Evolutionary conservation across 2,888 invertebrate genomes (phyloP).

Genomic region (Trisateles emortualis): DNA sequence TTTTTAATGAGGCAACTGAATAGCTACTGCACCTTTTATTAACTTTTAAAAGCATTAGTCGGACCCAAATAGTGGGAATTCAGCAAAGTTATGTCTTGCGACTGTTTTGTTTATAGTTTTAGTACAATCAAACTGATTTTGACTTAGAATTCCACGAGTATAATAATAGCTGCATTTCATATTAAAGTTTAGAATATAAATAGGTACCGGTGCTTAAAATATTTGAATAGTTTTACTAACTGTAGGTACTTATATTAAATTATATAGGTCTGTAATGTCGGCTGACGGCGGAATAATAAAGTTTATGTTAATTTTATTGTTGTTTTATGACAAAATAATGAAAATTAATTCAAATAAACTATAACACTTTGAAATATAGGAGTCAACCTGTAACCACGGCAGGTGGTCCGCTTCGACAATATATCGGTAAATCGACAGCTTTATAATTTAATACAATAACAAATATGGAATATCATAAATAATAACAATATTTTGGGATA

Average conservation of each 20-base stretch:
- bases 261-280: neutral
- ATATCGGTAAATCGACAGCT: neutral
- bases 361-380: neutral
- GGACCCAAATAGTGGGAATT: constrained; percentile 60
- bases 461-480: neutral
- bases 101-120: constrained; percentile 51
- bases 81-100: constrained; percentile 52
- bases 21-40: constrained; percentile 78
- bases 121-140: constrained; percentile 44
- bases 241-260: constrained; percentile 1
- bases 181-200: constrained; percentile 19
- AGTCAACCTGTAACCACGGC: neutral
- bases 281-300: neutral
- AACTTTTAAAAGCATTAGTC: constrained; percentile 75
- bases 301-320: constrained; percentile 6
- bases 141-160: constrained; percentile 37
- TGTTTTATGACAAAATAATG: constrained; percentile 3
- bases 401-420: neutral
- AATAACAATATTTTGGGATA: too few species aligned
- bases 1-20: constrained; percentile 84
- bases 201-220: constrained; percentile 23
- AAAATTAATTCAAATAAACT: neutral
- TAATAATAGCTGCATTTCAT: constrained; percentile 30
- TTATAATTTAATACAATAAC: neutral
- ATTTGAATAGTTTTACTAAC: constrained; percentile 17